Evolutionary conservation across 2,113 vertebrate genomes (phyloP).

Genomic region (Istiophorus platypterus): DNA sequence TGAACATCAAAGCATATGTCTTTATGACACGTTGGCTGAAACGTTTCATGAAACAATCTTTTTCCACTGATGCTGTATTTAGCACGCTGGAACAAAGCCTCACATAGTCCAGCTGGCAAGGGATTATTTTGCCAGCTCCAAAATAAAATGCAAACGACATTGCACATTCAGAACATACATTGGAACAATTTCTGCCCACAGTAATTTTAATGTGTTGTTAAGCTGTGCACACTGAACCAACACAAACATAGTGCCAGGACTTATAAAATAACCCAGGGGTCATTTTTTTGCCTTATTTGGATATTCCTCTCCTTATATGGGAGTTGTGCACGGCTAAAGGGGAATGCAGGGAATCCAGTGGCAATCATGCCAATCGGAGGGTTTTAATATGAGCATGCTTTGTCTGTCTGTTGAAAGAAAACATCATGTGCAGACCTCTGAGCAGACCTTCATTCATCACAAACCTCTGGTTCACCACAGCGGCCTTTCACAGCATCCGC

Average conservation of each 20-base stretch:
- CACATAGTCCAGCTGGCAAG: not conserved
- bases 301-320: slow-evolving; percentile 72
- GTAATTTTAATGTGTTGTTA: slow-evolving; percentile 42
- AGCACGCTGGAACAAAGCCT: slow-evolving; percentile 1
- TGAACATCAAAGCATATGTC: not conserved
- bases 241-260: slow-evolving; percentile 62
- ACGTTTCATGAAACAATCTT: slow-evolving; percentile 8
- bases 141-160: slow-evolving; percentile 32
- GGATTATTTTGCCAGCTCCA: slow-evolving; percentile 1
- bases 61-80: slow-evolving; percentile 24
- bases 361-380: slow-evolving; percentile 57
- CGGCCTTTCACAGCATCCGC: slow-evolving; percentile 19
- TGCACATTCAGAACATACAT: slow-evolving; percentile 39
- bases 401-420: slow-evolving; percentile 52
- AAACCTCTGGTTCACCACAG: slow-evolving; percentile 38
- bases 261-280: slow-evolving; percentile 62
- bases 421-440: slow-evolving; percentile 35
- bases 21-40: not conserved
- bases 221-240: slow-evolving; percentile 37
- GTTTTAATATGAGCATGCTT: slow-evolving; percentile 56
- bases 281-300: slow-evolving; percentile 73
- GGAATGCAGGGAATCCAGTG: slow-evolving; percentile 78
- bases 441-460: slow-evolving; percentile 46
- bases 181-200: slow-evolving; percentile 47
- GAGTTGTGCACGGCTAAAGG: slow-evolving; percentile 48